Percentiles rank a stretch among this genome's conserved stretches.
phyloP scores from a whole-genome alignment of 2,797 vertebrate species.

The Aulostomus chinensis region DNA sequence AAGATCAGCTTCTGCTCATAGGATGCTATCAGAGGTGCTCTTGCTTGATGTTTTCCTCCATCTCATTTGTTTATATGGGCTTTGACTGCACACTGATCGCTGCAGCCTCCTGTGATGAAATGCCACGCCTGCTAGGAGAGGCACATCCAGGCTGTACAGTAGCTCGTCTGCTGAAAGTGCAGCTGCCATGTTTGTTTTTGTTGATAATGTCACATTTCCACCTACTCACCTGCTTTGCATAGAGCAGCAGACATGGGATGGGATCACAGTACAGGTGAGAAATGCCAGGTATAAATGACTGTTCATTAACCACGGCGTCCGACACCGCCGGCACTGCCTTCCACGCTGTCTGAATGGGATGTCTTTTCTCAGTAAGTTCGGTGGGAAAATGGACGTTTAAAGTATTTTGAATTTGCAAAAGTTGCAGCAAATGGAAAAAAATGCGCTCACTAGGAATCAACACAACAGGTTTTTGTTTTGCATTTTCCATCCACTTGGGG shows the following conservation, averaged over 20 bases:
- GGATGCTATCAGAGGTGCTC: too few relatives aligned
- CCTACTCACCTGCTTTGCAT: constrained; percentile 28
- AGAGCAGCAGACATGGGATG: constrained; percentile 29
- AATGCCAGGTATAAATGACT: constrained; percentile 40
- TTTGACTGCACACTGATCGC: constrained; percentile 1
- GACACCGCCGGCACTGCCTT: too few relatives aligned
- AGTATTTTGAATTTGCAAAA: too few relatives aligned
- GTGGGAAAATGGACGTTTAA: too few relatives aligned
- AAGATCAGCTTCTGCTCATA: too few relatives aligned
- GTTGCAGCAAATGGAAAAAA: too few relatives aligned
- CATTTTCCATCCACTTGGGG: too few relatives aligned
- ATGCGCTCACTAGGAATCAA: too few relatives aligned
- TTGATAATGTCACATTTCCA: constrained; percentile 42
- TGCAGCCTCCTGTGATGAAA: constrained; percentile 10
- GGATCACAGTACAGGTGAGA: constrained; percentile 21
- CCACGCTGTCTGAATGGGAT: neutral
- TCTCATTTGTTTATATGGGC: neutral
- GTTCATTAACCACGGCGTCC: constrained; percentile 8
- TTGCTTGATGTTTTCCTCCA: neutral
- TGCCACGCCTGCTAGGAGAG: constrained; percentile 15
- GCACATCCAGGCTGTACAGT: constrained; percentile 3
- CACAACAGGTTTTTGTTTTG: too few relatives aligned
- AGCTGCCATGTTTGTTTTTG: constrained; percentile 50
- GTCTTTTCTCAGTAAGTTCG: neutral
- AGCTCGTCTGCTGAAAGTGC: constrained; percentile 3